Evolutionary conservation across 2,888 invertebrate genomes (phyloP), one percentile per base, ranked within the genome.

Genomic region (Adineta ricciae): DNA sequence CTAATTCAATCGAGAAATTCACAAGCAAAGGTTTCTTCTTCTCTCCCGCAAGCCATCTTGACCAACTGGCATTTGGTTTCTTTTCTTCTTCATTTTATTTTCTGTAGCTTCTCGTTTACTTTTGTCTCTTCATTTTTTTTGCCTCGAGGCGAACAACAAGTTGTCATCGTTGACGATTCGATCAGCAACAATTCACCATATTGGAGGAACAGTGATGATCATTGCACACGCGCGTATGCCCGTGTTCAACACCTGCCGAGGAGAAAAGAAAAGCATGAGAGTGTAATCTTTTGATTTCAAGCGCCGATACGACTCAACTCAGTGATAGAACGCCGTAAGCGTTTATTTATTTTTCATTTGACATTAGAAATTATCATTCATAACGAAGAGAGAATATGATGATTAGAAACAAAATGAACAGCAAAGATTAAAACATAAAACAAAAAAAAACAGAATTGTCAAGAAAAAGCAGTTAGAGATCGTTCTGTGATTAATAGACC

Each of bases 321-420:
- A 64, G 14, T 4, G 64, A 64, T 64, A 64, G 27, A 16, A 36
- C 14, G 64, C 64, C 64, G 64, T 19, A 64, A 64, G 64, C 64
- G 16, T 64, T 64, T 64, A 64, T 64, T 64, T 64, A 64, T 64
- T 64, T 64, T 64, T 64, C 64, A 64, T 64, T 64, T 64, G 64
- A 64, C 64, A 64, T 32, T 19, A 64, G 3, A 64, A 32, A 64
- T 64, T 64, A 64, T 64, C 27, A 64, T 64, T 64, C n/a, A n/a
- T n/a, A 64, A 27, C 27, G 32, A 32, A 14, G 16, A 32, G 16
- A 27, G 16, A 64, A 32, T 27, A 64, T 19, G 36, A 27, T 5
- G 64, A 64, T 64, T 32, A 3, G 16, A 27, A 46, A 64, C 32
- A 36, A 64, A 64, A 32, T 64, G 64, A 64, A 64, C 64, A 32